Evolutionary conservation across 2,888 invertebrate genomes (phyloP), one percentile per base, ranked within the genome.

Genomic region (Acronicta alni): DNA sequence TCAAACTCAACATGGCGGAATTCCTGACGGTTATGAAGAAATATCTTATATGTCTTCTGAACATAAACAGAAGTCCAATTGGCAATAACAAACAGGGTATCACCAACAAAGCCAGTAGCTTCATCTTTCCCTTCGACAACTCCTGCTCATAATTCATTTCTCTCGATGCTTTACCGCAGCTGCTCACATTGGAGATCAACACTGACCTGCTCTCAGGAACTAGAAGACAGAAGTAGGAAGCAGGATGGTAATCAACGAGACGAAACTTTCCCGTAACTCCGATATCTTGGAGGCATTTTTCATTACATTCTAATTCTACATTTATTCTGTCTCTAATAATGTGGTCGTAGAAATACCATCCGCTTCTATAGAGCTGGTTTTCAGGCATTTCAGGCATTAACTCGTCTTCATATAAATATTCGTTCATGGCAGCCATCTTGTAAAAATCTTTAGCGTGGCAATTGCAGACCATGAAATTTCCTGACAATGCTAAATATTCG

Each of bases 401-500:
- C 4, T 7, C 32, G 3, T 67, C 41, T 0, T 67, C 26, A 0
- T 43, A 0, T 0, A 20, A 56, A 9, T 57, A 62, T 55, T 83
- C 84, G n/a, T 88, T 88, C 0, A 52, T 65, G 0, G 77, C 63
- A 0, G 89, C 89, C 15, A 88, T 72, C 37, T 95, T 93, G 35
- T 94, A 89, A 9, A 96, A 84, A n/a, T 95, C 93, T 55, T 94
- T 90, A 0, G 94, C 80, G 3, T 92, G 83, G 60, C 96, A 96
- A 51, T 95, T 95, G 75, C 96, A 96, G 0, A 95, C 86, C 17
- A 96, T 93, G 8, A 93, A 93, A 75, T 96, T 97, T 0, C 89
- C 89, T 0, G 95, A 92, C 0, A 96, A n/a, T 49, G 0, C 92
- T 93, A 96, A 61, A 55, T 91, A 94, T 0, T 89, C 79, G 0